Conservation (phyloP, 1,140 invertebrate genomes). For the Venturia canescens region DNA sequence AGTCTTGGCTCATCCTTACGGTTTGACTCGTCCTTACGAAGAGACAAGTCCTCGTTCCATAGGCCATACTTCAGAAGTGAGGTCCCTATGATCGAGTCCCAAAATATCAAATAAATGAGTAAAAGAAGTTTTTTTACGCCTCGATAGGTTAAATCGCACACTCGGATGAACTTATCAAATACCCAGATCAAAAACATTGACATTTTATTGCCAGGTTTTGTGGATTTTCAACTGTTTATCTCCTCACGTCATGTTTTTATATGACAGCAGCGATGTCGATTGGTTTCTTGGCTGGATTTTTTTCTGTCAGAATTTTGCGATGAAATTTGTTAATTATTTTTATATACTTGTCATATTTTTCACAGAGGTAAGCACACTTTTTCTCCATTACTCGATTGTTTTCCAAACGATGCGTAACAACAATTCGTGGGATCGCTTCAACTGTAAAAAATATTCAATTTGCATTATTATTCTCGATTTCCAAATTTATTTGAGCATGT, state of each 20-base stretch:
- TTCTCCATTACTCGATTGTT: not conserved
- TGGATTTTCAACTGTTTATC: conserved; percentile 43
- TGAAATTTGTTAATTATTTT: conserved; percentile 52
- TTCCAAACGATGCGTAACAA: too few relatives aligned
- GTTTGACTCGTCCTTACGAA: conserved; percentile 7
- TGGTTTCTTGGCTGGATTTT: conserved; percentile 42
- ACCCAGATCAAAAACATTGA: conserved; percentile 6
- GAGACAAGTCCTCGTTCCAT: conserved; percentile 12
- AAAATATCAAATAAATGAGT: not conserved
- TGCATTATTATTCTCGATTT: too few relatives aligned
- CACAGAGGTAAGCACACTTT: conserved; percentile 31
- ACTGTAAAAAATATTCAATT: too few relatives aligned
- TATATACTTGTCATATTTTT: conserved; percentile 51
- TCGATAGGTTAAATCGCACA: not conserved
- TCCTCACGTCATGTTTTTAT: conserved; percentile 1
- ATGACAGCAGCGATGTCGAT: conserved; percentile 40
- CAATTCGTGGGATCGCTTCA: too few relatives aligned
- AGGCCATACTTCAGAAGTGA: not conserved
- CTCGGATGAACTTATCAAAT: not conserved
- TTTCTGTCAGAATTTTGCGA: conserved; percentile 47
- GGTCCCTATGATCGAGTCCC: not conserved
- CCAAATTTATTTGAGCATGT: too few relatives aligned
- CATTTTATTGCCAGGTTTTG: not conserved
- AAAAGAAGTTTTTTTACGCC: not conserved
- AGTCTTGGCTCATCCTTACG: conserved; percentile 10